Conservation (phyloP, 2,113 vertebrate species). For the Ammospiza caudacuta region DNA sequence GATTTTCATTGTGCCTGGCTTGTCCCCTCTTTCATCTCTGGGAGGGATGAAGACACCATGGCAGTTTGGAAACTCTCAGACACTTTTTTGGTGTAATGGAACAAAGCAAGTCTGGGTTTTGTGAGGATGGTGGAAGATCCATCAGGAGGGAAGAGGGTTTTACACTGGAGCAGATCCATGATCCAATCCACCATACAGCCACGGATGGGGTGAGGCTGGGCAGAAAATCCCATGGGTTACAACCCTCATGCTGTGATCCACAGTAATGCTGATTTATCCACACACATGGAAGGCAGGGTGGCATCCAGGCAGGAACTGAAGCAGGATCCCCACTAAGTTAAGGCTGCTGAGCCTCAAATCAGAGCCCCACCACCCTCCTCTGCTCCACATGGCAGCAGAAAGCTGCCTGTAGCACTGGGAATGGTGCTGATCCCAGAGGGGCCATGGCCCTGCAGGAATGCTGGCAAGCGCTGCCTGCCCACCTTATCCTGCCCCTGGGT, state of each 20-base stretch:
- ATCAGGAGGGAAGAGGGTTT: background rate
- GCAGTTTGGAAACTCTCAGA: background rate
- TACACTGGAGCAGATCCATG: background rate
- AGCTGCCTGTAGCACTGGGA: fast-evolving
- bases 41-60: background rate
- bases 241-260: background rate
- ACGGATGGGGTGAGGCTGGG: background rate
- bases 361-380: background rate
- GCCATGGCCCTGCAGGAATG: background rate
- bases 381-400: background rate
- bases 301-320: background rate
- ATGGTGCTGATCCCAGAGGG: background rate
- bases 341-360: background rate
- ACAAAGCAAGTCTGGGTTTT: background rate
- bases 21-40: background rate
- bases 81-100: background rate
- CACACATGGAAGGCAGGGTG: fast-evolving
- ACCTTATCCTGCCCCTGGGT: background rate
- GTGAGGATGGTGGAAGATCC: background rate
- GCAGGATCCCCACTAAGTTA: background rate
- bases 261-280: background rate
- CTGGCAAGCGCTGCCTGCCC: background rate
- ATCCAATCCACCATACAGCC: background rate
- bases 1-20: background rate
- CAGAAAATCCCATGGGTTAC: background rate